Evolutionary conservation across 2,113 vertebrate species (phyloP).

Genomic region (Dissostichus mawsoni): DNA sequence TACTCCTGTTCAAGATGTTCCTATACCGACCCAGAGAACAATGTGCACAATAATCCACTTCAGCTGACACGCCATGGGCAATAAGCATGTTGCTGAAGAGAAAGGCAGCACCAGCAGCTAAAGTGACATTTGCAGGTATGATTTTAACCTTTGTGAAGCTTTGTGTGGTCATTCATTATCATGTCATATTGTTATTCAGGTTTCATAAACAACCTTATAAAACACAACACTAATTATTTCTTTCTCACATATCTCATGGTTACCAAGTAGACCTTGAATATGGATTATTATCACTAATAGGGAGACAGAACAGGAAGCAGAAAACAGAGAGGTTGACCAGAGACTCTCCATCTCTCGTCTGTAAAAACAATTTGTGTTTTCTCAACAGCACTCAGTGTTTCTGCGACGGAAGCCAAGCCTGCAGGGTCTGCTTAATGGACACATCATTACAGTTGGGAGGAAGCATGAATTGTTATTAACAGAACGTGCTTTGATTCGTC

Average conservation of each 20-base stretch:
- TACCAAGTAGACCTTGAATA: not conserved
- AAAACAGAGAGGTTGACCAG: not conserved
- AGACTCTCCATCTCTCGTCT: slow-evolving; percentile 7
- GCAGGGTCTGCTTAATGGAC: slow-evolving; percentile 56
- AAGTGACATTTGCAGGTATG: slow-evolving; percentile 3
- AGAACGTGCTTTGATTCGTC: slow-evolving; percentile 41
- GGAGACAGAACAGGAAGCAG: not conserved
- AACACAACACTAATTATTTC: slow-evolving; percentile 5
- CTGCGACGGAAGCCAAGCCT: slow-evolving; percentile 24
- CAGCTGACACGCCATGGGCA: not conserved
- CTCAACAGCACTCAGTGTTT: slow-evolving; percentile 24
- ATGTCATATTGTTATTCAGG: not conserved
- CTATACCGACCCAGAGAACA: not conserved
- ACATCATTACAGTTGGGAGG: slow-evolving; percentile 37
- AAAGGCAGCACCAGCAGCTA: not conserved
- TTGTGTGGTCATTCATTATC: not conserved
- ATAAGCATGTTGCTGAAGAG: not conserved
- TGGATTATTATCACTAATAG: too few relatives aligned
- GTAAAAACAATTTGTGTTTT: slow-evolving; percentile 28
- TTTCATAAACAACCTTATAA: not conserved
- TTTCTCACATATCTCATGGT: not conserved
- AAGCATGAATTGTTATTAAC: slow-evolving; percentile 32
- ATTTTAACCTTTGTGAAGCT: not conserved
- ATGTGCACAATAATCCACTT: not conserved
- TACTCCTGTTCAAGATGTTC: not conserved